phyloP scores from a whole-genome alignment of 2,888 invertebrate genomes.

The Drosophila mimetica region DNA sequence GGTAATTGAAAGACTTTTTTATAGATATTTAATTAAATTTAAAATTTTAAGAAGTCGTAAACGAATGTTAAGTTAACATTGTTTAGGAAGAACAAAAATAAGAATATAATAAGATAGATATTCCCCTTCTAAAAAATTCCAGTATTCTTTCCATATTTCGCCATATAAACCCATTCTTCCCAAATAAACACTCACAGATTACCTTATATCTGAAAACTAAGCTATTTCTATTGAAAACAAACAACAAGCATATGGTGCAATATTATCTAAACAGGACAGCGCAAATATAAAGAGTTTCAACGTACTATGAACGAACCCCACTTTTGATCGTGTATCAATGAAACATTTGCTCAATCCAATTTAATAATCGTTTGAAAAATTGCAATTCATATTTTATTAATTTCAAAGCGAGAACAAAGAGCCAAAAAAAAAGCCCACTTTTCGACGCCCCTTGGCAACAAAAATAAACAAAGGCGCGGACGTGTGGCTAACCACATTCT shows the following conservation, averaged over 20 bases:
- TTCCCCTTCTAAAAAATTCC: too few relatives aligned
- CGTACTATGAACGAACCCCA: slow-evolving; percentile 2
- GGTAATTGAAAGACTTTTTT: too few relatives aligned
- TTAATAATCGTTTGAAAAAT: slow-evolving; percentile 13
- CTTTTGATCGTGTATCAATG: background rate
- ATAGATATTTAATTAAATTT: too few relatives aligned
- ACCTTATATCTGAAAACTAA: background rate
- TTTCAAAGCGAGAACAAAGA: slow-evolving; percentile 41
- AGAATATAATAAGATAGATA: too few relatives aligned
- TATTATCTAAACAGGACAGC: slow-evolving; percentile 26
- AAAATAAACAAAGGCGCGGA: slow-evolving; percentile 50
- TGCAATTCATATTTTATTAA: slow-evolving; percentile 70
- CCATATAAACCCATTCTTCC: too few relatives aligned
- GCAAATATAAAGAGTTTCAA: slow-evolving; percentile 1
- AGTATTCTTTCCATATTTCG: background rate
- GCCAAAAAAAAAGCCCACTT: background rate
- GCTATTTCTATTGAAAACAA: slow-evolving; percentile 1
- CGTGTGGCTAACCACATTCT: slow-evolving; percentile 65
- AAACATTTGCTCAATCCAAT: background rate
- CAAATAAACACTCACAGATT: background rate
- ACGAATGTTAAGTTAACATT: too few relatives aligned
- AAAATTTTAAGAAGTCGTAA: too few relatives aligned
- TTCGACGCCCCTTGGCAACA: slow-evolving; percentile 30
- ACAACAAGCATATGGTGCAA: slow-evolving; percentile 8
- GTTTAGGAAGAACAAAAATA: too few relatives aligned